Conservation (phyloP, 2,888 invertebrate genomes). For the Sialis fuliginosa region DNA sequence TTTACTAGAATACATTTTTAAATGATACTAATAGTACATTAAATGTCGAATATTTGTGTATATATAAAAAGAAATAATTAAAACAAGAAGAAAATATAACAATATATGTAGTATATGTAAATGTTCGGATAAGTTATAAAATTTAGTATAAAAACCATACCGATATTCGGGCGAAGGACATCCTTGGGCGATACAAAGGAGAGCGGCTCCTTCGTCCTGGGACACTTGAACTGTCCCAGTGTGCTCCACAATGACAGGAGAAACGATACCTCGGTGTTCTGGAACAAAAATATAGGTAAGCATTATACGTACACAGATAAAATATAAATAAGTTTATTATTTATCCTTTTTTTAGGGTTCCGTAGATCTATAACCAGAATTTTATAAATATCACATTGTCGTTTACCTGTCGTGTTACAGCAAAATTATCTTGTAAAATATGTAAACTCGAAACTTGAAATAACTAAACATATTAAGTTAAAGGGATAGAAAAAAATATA, state of each 20-base stretch:
- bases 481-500: too few species aligned
- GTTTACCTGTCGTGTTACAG: too few species aligned
- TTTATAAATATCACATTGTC: not conserved
- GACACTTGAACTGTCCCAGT: constrained; percentile 49
- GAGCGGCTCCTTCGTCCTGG: constrained; percentile 54
- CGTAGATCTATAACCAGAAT: not conserved
- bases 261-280: constrained; percentile 56
- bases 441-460: too few species aligned
- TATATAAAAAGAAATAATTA: not conserved
- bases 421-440: too few species aligned
- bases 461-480: too few species aligned
- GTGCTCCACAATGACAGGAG: constrained; percentile 54
- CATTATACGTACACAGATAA: not conserved
- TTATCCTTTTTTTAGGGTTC: not conserved
- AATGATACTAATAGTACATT: too few species aligned
- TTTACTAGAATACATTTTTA: too few species aligned
- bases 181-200: constrained; percentile 63
- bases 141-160: constrained; percentile 22
- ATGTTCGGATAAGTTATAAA: not conserved
- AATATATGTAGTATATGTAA: not conserved
- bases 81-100: not conserved
- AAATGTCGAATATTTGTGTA: too few species aligned
- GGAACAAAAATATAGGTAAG: constrained; percentile 15
- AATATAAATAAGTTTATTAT: not conserved
- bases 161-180: constrained; percentile 64